Conservation (phyloP, 2,888 invertebrate genomes). For the Homarus gammarus region DNA sequence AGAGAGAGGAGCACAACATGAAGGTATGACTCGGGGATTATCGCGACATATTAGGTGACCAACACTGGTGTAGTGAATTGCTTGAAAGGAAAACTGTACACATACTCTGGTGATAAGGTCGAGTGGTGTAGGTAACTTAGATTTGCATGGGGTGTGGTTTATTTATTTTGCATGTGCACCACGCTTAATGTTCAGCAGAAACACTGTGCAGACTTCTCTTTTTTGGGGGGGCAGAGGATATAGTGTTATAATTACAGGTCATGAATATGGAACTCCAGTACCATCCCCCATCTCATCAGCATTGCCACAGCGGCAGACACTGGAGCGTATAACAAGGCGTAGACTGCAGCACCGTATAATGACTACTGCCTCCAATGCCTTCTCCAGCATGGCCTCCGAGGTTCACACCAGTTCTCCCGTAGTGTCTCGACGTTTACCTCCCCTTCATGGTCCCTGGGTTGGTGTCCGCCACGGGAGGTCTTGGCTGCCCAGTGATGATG, state of each 20-base stretch:
- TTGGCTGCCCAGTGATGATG: slow-evolving; percentile 60
- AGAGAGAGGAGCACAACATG: background rate
- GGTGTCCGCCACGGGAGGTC: slow-evolving; percentile 27
- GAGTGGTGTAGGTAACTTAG: background rate
- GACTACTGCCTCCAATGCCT: slow-evolving; percentile 39
- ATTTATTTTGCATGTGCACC: background rate
- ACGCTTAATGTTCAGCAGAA: background rate
- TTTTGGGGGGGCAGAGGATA: slow-evolving; percentile 29
- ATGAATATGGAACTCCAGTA: slow-evolving; percentile 66
- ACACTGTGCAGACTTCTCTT: background rate
- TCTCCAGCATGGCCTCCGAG: slow-evolving; percentile 53
- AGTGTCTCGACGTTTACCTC: slow-evolving; percentile 32
- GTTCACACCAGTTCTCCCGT: slow-evolving; percentile 25
- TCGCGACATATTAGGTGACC: slow-evolving; percentile 4
- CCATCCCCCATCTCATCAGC: slow-evolving; percentile 68
- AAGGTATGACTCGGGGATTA: slow-evolving; percentile 30
- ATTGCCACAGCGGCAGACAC: slow-evolving; percentile 57
- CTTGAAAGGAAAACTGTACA: background rate
- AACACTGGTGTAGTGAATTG: background rate
- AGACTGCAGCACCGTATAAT: slow-evolving; percentile 29
- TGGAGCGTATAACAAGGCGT: slow-evolving; percentile 55
- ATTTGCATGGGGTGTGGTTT: slow-evolving; percentile 15
- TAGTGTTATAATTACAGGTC: slow-evolving; percentile 63
- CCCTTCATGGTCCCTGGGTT: slow-evolving; percentile 44
- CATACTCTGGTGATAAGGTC: background rate